Conservation (phyloP, 2,888 invertebrate species). For the Dermolepida albohirtum region DNA sequence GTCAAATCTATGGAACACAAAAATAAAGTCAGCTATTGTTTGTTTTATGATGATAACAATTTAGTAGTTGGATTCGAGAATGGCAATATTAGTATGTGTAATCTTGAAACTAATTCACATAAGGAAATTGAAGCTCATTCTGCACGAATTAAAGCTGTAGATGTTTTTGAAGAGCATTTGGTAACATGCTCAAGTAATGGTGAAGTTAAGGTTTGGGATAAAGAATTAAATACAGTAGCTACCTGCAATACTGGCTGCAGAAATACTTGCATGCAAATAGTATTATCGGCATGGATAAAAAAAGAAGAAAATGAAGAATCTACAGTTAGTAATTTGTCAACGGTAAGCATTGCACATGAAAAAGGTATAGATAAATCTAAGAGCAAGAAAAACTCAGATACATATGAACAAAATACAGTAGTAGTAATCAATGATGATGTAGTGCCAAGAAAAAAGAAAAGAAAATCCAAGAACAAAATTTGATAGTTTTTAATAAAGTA, state of each 20-base stretch:
- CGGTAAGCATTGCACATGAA: neutral
- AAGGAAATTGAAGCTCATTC: slow-evolving; percentile 70
- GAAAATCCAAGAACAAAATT: slow-evolving; percentile 8
- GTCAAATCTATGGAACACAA: slow-evolving; percentile 75
- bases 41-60: slow-evolving; percentile 75
- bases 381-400: neutral
- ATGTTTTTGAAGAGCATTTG: slow-evolving; percentile 69
- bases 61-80: slow-evolving; percentile 80
- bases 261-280: slow-evolving; percentile 45
- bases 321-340: neutral
- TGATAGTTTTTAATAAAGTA: slow-evolving; percentile 5
- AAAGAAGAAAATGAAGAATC: slow-evolving; percentile 9
- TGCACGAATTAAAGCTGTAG: slow-evolving; percentile 77
- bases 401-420: neutral
- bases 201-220: slow-evolving; percentile 49
- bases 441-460: slow-evolving; percentile 16
- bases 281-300: slow-evolving; percentile 27
- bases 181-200: slow-evolving; percentile 66
- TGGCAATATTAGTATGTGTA: slow-evolving; percentile 74
- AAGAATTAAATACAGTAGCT: slow-evolving; percentile 23
- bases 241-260: slow-evolving; percentile 47
- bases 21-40: slow-evolving; percentile 76
- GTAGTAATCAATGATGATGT: neutral
- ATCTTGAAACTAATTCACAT: slow-evolving; percentile 68
- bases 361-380: neutral